These are phyloP conservation scores for Eristalis arbustorum DNA, from an alignment of 2,888 invertebrate species.

Conservation along the genomic window DNA sequence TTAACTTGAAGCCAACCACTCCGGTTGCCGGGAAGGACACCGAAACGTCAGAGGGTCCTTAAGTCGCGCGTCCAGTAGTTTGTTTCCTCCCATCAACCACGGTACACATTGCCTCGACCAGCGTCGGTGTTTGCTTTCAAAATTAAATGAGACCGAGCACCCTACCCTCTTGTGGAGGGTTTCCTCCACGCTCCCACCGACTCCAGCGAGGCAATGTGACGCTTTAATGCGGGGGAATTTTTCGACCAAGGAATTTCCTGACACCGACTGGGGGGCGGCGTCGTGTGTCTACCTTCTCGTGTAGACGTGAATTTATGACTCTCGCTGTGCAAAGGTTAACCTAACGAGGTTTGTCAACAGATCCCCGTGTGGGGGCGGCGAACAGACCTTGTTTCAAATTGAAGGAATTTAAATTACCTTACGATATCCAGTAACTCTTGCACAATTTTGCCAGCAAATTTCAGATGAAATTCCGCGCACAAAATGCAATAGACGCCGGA, in stretches of 20 bases:
- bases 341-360: conserved; percentile 34
- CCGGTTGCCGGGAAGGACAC: neutral
- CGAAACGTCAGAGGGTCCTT: neutral
- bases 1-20: too few species aligned
- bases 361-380: neutral
- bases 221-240: conserved; percentile 24
- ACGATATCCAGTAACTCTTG: conserved; percentile 22
- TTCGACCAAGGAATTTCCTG: conserved; percentile 18
- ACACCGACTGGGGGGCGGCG: neutral
- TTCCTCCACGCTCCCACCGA: neutral
- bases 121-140: conserved; percentile 47
- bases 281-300: conserved; percentile 17
- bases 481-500: neutral
- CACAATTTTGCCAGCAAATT: too few species aligned
- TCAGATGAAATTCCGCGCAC: neutral
- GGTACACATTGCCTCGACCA: conserved; percentile 23
- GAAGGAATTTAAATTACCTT: conserved; percentile 45
- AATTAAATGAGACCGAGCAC: conserved; percentile 19
- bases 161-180: neutral
- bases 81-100: conserved; percentile 30
- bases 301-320: conserved; percentile 39
- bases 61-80: conserved; percentile 21
- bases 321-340: conserved; percentile 38
- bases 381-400: conserved; percentile 28
- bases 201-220: neutral